Evolutionary conservation across 1,140 invertebrate species (phyloP).

Genomic region (Aphelenchoides fujianensis): DNA sequence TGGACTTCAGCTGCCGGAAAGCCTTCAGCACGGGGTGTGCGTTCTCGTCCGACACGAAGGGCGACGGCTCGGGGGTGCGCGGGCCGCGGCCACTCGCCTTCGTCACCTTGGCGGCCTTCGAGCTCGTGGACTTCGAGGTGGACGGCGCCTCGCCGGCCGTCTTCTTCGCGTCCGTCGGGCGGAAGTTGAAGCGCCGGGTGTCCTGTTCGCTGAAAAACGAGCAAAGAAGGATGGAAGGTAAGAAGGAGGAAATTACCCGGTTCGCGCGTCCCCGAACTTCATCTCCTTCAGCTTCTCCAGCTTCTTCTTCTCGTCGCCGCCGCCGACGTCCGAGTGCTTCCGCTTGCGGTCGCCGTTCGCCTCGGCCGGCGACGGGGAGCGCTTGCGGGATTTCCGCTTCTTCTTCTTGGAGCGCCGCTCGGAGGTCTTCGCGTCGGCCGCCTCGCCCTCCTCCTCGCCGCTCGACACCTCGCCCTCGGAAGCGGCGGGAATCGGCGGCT

Average conservation of each 20-base stretch:
- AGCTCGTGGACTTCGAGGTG: neutral
- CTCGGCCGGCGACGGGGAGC: neutral
- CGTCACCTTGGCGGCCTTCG: neutral
- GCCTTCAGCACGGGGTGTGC: constrained; percentile 6
- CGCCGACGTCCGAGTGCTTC: neutral
- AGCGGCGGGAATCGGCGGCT: too few relatives aligned
- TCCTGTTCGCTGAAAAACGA: constrained; percentile 6
- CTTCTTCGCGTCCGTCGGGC: neutral
- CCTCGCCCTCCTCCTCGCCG: neutral
- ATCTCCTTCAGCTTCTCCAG: constrained; percentile 11
- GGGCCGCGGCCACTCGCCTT: neutral
- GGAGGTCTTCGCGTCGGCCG: neutral
- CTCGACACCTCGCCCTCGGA: neutral
- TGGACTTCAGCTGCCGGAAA: neutral
- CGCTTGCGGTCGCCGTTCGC: neutral
- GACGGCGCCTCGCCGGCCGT: neutral
- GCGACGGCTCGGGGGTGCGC: neutral
- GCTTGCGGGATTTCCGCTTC: neutral
- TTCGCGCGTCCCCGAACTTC: neutral
- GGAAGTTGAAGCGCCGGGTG: constrained; percentile 12
- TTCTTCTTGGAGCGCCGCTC: neutral
- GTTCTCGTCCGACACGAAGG: neutral
- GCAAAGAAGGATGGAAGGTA: neutral
- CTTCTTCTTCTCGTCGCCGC: constrained; percentile 8
- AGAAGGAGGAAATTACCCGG: neutral